phyloP scores from a whole-genome alignment of 2,888 invertebrate genomes.

The Rambutsinella grinnellia region DNA sequence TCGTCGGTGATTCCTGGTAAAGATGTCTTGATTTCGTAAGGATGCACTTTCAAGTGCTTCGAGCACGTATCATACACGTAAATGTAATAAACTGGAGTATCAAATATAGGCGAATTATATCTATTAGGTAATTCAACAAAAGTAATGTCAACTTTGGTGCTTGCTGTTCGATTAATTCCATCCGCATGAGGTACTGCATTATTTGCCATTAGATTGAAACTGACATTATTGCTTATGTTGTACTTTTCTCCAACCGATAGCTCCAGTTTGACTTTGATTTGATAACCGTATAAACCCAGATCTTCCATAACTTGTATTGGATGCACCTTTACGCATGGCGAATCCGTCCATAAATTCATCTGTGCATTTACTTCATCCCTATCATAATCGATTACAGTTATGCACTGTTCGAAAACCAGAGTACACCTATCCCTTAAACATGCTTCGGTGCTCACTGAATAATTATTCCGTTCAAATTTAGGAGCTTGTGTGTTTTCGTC shows the following conservation, averaged over 20 bases:
- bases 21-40: neutral
- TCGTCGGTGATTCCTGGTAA: neutral
- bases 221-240: neutral
- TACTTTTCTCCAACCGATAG: neutral
- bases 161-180: neutral
- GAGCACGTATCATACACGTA: neutral
- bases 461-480: conserved; percentile 6
- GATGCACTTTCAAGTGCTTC: neutral
- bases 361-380: conserved; percentile 44
- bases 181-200: conserved; percentile 4
- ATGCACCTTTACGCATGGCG: neutral
- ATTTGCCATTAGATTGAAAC: conserved; percentile 18
- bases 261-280: conserved; percentile 1
- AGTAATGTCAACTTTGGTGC: conserved; percentile 7
- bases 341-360: conserved; percentile 10
- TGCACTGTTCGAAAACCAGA: conserved; percentile 28
- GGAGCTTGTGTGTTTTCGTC: conserved; percentile 53
- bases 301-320: conserved; percentile 10
- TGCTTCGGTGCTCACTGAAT: conserved; percentile 26
- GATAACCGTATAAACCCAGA: conserved; percentile 12
- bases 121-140: conserved; percentile 23
- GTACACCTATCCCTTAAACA: conserved; percentile 25
- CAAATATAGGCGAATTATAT: conserved; percentile 20
- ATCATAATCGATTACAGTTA: conserved; percentile 43
- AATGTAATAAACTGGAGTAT: conserved; percentile 30